Conservation (phyloP, 2,113 vertebrate species). For the Jaculus jaculus region DNA sequence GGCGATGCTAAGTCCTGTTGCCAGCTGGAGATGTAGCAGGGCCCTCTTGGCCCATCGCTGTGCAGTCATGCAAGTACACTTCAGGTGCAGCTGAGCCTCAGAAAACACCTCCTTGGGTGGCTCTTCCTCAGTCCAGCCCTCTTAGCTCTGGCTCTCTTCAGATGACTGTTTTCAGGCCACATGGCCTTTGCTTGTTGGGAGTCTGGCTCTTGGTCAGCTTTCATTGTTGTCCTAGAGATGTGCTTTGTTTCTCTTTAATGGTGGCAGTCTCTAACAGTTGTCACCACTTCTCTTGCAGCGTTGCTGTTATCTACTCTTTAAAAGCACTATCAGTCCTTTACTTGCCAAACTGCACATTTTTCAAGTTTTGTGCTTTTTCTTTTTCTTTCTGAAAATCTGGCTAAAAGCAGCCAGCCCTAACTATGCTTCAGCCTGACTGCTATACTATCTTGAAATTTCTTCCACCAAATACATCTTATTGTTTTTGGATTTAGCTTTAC, state of each 20-base stretch:
- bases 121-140: too few relatives aligned
- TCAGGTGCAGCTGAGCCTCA: not conserved
- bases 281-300: not conserved
- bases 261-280: too few relatives aligned
- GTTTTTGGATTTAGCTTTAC: not conserved
- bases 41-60: not conserved
- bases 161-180: not conserved
- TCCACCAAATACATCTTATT: not conserved
- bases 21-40: not conserved
- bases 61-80: not conserved
- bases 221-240: not conserved
- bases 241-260: not conserved
- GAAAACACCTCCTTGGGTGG: not conserved
- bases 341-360: not conserved
- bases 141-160: not conserved
- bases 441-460: not conserved
- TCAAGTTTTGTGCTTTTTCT: not conserved
- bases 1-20: not conserved
- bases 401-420: not conserved
- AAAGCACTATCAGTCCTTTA: not conserved
- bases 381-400: not conserved
- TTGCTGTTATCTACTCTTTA: not conserved
- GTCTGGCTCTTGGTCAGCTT: not conserved
- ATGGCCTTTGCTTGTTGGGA: not conserved
- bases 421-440: not conserved